Conservation (phyloP, 2,888 invertebrate genomes). For the Caenorhabditis sp. region DNA sequence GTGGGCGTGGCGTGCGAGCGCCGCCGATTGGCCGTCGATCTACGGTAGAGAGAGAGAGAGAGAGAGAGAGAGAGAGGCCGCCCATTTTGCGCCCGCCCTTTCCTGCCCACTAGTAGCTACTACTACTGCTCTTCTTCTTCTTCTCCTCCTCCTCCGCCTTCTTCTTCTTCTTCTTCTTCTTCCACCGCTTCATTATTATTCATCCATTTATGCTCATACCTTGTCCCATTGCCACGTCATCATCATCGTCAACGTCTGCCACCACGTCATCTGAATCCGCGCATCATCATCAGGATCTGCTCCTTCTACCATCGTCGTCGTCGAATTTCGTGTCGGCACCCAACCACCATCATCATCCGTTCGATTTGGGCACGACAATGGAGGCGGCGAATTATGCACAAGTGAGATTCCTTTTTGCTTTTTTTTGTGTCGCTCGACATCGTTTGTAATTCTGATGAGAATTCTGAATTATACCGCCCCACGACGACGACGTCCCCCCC, state of each 20-base stretch:
- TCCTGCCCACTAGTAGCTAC: background rate
- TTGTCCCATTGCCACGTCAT: background rate
- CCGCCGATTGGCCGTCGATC: background rate
- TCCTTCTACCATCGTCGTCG: no score
- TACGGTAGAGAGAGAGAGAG: background rate
- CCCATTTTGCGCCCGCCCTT: no score
- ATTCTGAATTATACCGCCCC: constrained; percentile 35
- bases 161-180: no score
- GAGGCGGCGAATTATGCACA: constrained; percentile 60
- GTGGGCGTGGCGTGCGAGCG: background rate
- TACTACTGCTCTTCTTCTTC: background rate
- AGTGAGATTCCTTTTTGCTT: constrained; percentile 22
- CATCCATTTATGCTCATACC: background rate
- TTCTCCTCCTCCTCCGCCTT: background rate
- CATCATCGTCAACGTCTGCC: background rate
- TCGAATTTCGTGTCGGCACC: constrained; percentile 5
- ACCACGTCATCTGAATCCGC: background rate
- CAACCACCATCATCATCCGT: constrained; percentile 31
- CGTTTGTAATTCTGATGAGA: constrained; percentile 22
- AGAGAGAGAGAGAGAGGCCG: no score
- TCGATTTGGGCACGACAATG: constrained; percentile 12
- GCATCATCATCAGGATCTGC: constrained; percentile 20
- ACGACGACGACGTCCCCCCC: constrained; percentile 2
- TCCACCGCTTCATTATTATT: no score
- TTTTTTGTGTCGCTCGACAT: constrained; percentile 9